Percentiles rank a stretch among this genome's conserved stretches.
Conservation (phyloP, 1,140 invertebrate genomes). For the Drosophila azteca region DNA sequence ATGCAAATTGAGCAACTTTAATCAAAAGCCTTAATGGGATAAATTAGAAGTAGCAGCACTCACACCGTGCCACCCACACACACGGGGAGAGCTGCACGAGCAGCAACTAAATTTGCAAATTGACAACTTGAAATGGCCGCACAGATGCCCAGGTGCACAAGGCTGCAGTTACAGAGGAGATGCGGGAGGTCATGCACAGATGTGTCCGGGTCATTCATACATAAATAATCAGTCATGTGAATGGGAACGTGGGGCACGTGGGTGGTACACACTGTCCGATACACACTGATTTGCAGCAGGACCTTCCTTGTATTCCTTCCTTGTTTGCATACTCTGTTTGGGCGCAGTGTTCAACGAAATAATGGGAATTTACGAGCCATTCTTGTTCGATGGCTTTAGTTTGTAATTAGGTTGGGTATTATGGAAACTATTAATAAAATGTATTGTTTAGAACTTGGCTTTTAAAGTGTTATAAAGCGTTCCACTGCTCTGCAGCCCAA, state of each 20-base stretch:
- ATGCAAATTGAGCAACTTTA: slow-evolving; percentile 27
- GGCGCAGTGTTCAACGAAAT: slow-evolving; percentile 4
- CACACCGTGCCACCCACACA: slow-evolving; percentile 6
- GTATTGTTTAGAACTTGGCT: too few species aligned
- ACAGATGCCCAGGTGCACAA: slow-evolving; percentile 19
- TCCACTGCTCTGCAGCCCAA: too few species aligned
- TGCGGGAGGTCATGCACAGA: slow-evolving; percentile 20
- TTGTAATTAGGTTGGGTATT: too few species aligned
- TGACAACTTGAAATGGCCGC: slow-evolving; percentile 49
- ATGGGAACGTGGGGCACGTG: neutral
- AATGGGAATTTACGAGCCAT: slow-evolving; percentile 7
- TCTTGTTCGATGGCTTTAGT: too few species aligned
- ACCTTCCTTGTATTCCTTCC: too few species aligned
- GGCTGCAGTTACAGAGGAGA: slow-evolving; percentile 1
- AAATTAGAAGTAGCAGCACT: slow-evolving; percentile 3
- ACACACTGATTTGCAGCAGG: slow-evolving; percentile 35
- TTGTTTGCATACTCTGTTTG: too few species aligned
- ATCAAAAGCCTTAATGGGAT: slow-evolving; percentile 39
- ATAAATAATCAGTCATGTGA: slow-evolving; percentile 47
- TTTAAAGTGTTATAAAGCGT: too few species aligned
- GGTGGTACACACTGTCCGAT: neutral
- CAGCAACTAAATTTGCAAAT: slow-evolving; percentile 39
- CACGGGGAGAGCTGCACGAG: slow-evolving; percentile 5
- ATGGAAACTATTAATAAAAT: too few species aligned
- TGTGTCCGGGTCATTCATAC: slow-evolving; percentile 28